Evolutionary conservation across 2,797 vertebrate species (phyloP).

Genomic region (Anguilla anguilla): DNA sequence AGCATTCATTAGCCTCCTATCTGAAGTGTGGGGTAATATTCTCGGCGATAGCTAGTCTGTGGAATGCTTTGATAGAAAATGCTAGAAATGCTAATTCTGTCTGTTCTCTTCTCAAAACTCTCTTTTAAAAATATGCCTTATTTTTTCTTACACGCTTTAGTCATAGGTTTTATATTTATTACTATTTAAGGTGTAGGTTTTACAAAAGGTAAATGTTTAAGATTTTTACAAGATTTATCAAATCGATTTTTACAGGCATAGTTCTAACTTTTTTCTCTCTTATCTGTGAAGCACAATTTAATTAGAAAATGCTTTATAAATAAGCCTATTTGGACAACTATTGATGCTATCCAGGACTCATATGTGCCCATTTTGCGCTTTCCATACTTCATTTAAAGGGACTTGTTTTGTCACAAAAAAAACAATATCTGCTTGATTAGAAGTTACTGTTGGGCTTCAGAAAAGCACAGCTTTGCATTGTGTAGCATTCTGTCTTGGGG

Average conservation of each 20-base stretch:
- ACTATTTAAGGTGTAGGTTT: too few relatives aligned
- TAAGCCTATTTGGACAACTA: not conserved
- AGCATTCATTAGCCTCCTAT: not conserved
- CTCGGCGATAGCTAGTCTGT: not conserved
- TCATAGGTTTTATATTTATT: too few relatives aligned
- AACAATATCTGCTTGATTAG: not conserved
- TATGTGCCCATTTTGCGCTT: not conserved
- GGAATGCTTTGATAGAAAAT: not conserved
- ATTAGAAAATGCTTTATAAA: not conserved
- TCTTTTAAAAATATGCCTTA: too few relatives aligned
- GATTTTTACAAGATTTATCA: not conserved
- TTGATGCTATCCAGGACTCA: not conserved
- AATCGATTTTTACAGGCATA: not conserved
- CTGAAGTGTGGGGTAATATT: not conserved
- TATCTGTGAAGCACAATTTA: not conserved
- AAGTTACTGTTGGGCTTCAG: not conserved
- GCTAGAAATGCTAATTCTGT: not conserved
- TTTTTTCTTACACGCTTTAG: too few relatives aligned
- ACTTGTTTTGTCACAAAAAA: not conserved
- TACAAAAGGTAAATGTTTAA: too few relatives aligned
- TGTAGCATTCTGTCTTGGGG: not conserved
- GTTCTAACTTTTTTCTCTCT: not conserved
- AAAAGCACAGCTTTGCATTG: not conserved
- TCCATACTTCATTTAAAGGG: not conserved
- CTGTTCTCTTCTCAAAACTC: not conserved